phyloP scores from a whole-genome alignment of 2,113 vertebrate genomes.

The Sinosuthora webbiana region DNA sequence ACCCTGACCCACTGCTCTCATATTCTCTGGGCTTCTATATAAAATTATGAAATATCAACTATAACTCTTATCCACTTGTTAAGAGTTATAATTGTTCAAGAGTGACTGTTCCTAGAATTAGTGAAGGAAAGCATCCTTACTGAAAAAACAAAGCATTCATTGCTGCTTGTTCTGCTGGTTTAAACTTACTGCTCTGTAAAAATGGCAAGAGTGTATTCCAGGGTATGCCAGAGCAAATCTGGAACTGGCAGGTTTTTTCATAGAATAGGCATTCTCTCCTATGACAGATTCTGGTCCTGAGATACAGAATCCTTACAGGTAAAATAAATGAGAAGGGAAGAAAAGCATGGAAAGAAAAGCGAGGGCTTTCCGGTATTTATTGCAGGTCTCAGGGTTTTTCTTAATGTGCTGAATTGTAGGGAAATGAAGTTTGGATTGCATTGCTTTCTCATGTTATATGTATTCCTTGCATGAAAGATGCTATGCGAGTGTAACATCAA shows the following conservation, averaged over 20 bases:
- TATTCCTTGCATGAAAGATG: background rate
- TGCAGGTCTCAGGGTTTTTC: background rate
- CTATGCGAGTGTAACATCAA: background rate
- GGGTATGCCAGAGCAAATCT: background rate
- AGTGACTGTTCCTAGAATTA: background rate
- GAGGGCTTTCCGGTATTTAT: background rate
- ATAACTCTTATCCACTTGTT: background rate
- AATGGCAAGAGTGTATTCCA: background rate
- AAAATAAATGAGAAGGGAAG: background rate
- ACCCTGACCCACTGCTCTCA: background rate
- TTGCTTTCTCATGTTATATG: background rate
- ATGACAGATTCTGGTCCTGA: background rate
- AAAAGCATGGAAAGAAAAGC: background rate
- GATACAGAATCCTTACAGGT: background rate
- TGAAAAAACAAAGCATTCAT: background rate
- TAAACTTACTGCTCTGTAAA: background rate
- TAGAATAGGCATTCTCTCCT: background rate
- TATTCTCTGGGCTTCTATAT: background rate
- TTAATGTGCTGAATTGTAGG: background rate
- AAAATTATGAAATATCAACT: background rate
- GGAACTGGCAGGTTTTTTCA: background rate
- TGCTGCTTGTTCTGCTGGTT: background rate
- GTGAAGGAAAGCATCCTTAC: background rate
- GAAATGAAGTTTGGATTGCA: background rate
- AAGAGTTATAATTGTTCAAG: background rate